Base-by-base conservation (phyloP, 1,140 invertebrate genomes). In the Choristoneura fumiferana region DNA sequence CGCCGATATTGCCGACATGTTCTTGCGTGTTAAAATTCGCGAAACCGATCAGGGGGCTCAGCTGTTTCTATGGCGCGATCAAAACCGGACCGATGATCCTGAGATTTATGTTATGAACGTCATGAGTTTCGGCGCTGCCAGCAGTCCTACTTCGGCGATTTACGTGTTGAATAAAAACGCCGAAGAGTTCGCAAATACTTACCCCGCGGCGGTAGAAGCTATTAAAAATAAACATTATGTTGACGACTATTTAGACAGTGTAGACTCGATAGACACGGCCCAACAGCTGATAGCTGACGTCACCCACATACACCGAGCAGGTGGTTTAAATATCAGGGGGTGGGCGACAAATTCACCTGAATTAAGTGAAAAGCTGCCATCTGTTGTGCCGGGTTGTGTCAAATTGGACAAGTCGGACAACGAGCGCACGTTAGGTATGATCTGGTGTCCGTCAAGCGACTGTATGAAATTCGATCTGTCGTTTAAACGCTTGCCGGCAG, bases 201-300 rank as follows among this genome's bases (percentile, higher is more conserved):
- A 54, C 37, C 72, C 73, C 0, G 15, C 17, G 14, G 68, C 75
- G 1, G 66, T 58, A 0, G 38, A 57, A 0, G 66, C 68, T 3
- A 62, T 80, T 1, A 15, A 59, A 10, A 8, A 65, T 5, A 61
- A 71, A 36, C 71, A 69, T 45, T 82, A 78, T 45, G 76, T 78
- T 59, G 76, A 79, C 36, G 75, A 81, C 52, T 81, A 67, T 37
- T 49, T 79, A 0, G 66, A 72, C 45, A 66, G 67, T 18, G 58
- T 65, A 0, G 60, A 73, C 34, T 65, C 57, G 0, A 35, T 15
- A 8, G 55, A 60, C 8, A 68, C 71, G n/a, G 67, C 71, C 0
- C 57, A 14, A 5, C 10, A 35, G 13, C 8, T 71, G 9, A 49
- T 66, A 1, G 15, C 57, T 1, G 53, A 73, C 33, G 65, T 73